A percentile compares a stretch with the other conserved stretches of the same genome.
Evolutionary conservation across 2,113 vertebrate genomes (phyloP).

Genomic region (Pelodiscus sinensis): DNA sequence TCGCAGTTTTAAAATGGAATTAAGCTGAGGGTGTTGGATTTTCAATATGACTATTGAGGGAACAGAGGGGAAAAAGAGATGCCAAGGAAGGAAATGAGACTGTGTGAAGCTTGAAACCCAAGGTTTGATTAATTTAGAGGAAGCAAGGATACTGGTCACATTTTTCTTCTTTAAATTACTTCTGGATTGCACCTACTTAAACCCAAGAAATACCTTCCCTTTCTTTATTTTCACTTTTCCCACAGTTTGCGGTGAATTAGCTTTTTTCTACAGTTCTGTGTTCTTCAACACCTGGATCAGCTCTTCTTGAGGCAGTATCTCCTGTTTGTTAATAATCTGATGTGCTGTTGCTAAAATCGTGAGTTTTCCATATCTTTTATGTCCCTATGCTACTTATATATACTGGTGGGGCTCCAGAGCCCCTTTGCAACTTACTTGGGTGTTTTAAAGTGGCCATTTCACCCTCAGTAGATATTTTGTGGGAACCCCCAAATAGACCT

Average conservation of each 20-base stretch:
- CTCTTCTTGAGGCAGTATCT: neutral
- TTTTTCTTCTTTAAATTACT: neutral
- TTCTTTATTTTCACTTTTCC: neutral
- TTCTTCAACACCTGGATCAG: neutral
- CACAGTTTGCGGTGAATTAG: neutral
- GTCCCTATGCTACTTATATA: neutral
- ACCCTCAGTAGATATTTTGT: neutral
- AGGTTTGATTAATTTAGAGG: constrained; percentile 27
- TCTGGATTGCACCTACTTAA: neutral
- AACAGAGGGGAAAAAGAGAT: constrained; percentile 27
- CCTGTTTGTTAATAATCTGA: neutral
- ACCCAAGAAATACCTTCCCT: neutral
- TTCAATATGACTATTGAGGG: constrained; percentile 52
- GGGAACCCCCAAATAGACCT: neutral
- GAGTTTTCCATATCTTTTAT: neutral
- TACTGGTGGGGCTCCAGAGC: neutral
- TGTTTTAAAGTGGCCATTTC: neutral
- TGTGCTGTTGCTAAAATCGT: neutral
- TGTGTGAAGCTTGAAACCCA: constrained; percentile 42
- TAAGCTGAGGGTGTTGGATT: constrained; percentile 45
- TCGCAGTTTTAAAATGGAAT: constrained; percentile 47
- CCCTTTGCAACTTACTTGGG: neutral
- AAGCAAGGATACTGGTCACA: neutral
- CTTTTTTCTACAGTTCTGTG: neutral
- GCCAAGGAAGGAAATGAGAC: constrained; percentile 44